Conservation (phyloP, 37 sponge, comb jelly and placozoan genomes). For the Beroe forskalii region DNA sequence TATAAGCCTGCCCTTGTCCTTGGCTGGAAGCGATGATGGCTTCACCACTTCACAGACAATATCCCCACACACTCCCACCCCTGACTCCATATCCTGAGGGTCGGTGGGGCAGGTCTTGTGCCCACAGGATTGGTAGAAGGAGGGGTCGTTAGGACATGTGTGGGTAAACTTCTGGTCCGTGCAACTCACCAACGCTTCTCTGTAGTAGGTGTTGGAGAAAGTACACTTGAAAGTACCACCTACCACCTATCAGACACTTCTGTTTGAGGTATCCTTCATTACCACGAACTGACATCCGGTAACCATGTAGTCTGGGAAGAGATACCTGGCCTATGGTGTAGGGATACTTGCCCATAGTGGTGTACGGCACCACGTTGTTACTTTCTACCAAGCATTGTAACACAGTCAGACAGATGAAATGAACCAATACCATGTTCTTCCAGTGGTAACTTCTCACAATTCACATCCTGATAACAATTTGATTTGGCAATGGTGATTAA, state of each 20-base stretch:
- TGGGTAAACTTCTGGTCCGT: background rate
- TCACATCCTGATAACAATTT: too few species aligned
- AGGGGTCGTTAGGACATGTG: background rate
- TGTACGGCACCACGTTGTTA: too few species aligned
- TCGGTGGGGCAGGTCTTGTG: background rate
- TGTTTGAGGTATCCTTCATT: background rate
- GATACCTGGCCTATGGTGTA: background rate
- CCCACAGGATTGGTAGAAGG: conserved; percentile 19
- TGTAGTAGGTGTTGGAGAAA: background rate
- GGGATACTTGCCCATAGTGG: background rate
- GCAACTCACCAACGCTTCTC: background rate
- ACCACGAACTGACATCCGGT: background rate
- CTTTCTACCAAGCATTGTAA: too few species aligned
- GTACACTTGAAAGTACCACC: conserved; percentile 19
- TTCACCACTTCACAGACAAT: background rate
- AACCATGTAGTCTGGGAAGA: background rate
- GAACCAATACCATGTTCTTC: too few species aligned
- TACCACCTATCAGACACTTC: background rate
- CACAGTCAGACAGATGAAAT: too few species aligned
- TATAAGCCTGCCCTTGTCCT: background rate
- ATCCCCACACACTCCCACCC: background rate
- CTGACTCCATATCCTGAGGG: background rate
- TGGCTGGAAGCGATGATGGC: background rate
- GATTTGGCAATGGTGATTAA: too few species aligned
- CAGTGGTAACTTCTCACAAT: too few species aligned